Base-by-base conservation (phyloP, 2,113 vertebrate species). In the Salminus brasiliensis region DNA sequence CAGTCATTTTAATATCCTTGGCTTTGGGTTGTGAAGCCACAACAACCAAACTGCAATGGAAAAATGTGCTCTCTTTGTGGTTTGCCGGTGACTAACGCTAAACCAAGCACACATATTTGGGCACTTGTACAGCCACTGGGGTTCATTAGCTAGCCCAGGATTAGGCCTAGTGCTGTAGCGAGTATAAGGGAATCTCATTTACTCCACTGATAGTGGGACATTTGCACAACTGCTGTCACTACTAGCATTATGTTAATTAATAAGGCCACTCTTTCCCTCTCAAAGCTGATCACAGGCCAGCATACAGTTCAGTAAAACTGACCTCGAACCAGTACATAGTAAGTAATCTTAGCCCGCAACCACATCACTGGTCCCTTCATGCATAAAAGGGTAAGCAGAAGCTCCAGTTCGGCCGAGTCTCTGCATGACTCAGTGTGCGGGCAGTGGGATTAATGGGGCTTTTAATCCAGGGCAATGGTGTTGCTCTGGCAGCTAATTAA, bases 401-500 rank as follows among this genome's bases (percentile, higher is more conserved):
- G 21, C 49, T 21, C 32, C 43, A 55, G 52, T 9, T 5, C 11
- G 6, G 47, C 5, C 16, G 16, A 21, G 43, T 3, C 47, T 49
- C 47, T 49, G 47, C 16, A 49, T 49, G 39, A 41, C 72, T 75
- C 76, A 36, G 77, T 55, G 57, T 59, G 65, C 47, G 72, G 66
- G 49, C 59, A 62, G 29, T 34, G 16, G 53, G 82, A 80, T 62
- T 41, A 76, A 76, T 41, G 32, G 12, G 39, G n/a, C 57, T 72
- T 30, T 70, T 69, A 73, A 70, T 73, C 67, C 68, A 77, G 69
- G 68, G 77, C 62, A 76, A 82, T 49, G 12, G 47, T 49, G 47
- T 49, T 49, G 5, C 47, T 21, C 47, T 49, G 47, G 53, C 41
- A 39, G 67, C 60, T 76, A 82, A 80, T 85, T 72, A 82, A 85